Conservation (phyloP, 2,888 invertebrate species). For the Cyclophora punctaria region DNA sequence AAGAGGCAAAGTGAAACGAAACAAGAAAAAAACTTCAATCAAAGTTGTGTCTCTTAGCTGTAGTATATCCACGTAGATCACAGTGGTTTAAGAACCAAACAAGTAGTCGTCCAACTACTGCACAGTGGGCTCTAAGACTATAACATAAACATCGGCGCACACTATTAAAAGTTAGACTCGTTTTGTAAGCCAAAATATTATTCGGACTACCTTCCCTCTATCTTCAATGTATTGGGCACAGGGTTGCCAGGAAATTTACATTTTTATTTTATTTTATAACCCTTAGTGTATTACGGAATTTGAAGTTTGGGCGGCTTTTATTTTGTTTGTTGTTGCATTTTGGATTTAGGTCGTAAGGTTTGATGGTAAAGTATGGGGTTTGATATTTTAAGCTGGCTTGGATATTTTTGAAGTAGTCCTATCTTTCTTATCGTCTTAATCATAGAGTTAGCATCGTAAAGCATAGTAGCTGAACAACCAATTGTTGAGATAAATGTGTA, state of each 20-base stretch:
- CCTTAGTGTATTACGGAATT: constrained; percentile 33
- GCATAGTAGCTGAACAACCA: too few species aligned
- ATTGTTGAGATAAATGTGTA: too few species aligned
- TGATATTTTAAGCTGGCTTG: too few species aligned
- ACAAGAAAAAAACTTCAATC: constrained; percentile 21
- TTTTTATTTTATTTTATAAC: constrained; percentile 57
- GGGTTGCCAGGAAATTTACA: constrained; percentile 64
- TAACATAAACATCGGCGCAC: constrained; percentile 71
- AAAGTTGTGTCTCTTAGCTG: constrained; percentile 15
- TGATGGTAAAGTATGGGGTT: too few species aligned
- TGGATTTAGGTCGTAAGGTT: neutral
- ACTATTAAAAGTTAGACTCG: constrained; percentile 75
- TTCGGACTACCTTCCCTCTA: constrained; percentile 68
- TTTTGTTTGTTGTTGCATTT: constrained; percentile 16
- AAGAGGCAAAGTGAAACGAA: constrained; percentile 13
- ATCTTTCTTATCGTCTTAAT: too few species aligned
- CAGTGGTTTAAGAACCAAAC: constrained; percentile 36
- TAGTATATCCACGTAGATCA: constrained; percentile 16
- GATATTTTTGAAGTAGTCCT: too few species aligned
- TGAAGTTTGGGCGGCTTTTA: constrained; percentile 31
- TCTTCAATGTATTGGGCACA: constrained; percentile 43
- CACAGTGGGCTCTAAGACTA: constrained; percentile 35
- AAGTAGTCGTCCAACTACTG: constrained; percentile 10
- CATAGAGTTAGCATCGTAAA: too few species aligned
- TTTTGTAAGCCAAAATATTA: constrained; percentile 74